phyloP scores from a whole-genome alignment of 2,797 vertebrate genomes.

The Carduelis carduelis region DNA sequence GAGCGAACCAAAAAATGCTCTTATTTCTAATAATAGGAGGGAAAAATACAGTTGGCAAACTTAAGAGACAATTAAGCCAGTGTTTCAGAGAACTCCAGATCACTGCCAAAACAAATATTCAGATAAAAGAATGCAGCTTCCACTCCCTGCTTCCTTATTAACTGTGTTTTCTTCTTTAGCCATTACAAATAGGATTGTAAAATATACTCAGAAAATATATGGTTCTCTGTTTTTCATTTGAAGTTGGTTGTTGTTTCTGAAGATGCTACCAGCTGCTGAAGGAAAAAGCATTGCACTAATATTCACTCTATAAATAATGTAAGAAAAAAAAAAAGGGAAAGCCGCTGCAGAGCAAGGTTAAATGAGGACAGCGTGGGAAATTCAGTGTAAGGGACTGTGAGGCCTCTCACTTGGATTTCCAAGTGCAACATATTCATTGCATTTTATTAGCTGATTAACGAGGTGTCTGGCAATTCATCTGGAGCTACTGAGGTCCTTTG shows the following conservation, averaged over 20 bases:
- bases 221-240: not conserved
- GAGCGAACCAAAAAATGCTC: slow-evolving; percentile 11
- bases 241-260: slow-evolving; percentile 21
- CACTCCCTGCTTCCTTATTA: slow-evolving; percentile 46
- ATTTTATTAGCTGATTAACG: slow-evolving; percentile 49
- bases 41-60: slow-evolving; percentile 55
- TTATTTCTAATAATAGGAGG: slow-evolving; percentile 61
- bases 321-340: not conserved
- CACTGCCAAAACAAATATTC: slow-evolving; percentile 58
- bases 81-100: slow-evolving; percentile 23
- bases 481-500: not conserved
- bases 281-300: not conserved
- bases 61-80: slow-evolving; percentile 48
- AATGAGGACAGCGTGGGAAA: slow-evolving; percentile 1
- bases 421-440: not conserved
- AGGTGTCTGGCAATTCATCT: slow-evolving; percentile 42
- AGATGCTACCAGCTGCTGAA: slow-evolving; percentile 17
- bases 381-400: not conserved
- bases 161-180: slow-evolving; percentile 52
- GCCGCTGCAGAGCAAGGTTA: slow-evolving; percentile 22
- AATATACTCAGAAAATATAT: slow-evolving; percentile 4
- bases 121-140: slow-evolving; percentile 52
- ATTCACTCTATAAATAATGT: slow-evolving; percentile 15
- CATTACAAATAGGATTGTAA: slow-evolving; percentile 37
- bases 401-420: slow-evolving; percentile 28